Evolutionary conservation across 2,113 vertebrate species (phyloP).

Genomic region (Clarias gariepinus): DNA sequence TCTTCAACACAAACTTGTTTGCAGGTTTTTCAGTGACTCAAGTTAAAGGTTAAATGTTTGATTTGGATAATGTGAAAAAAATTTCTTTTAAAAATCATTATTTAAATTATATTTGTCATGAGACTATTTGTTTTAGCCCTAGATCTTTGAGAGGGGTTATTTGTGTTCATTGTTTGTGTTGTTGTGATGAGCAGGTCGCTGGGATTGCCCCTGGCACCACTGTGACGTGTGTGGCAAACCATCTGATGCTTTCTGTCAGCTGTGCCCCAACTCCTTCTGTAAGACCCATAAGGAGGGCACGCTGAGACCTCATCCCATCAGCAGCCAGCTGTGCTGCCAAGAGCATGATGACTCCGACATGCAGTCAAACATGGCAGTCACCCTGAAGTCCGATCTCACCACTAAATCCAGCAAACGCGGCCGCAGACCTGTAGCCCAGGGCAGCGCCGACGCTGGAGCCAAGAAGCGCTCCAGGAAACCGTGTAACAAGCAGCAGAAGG

Average conservation of each 20-base stretch:
- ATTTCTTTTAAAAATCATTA: too few relatives aligned
- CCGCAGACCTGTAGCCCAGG: conserved; percentile 19
- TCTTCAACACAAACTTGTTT: not conserved
- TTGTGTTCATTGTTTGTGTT: not conserved
- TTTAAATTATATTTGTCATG: not conserved
- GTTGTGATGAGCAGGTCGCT: conserved; percentile 79
- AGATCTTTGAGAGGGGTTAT: not conserved
- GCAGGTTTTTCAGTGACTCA: not conserved
- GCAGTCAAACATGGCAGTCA: conserved; percentile 60
- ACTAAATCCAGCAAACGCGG: conserved; percentile 45
- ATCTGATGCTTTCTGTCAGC: conserved; percentile 88
- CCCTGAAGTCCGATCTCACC: not conserved
- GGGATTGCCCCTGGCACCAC: conserved; percentile 99
- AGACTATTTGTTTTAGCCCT: not conserved
- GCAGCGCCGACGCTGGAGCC: conserved; percentile 6
- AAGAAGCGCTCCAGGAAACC: conserved; percentile 42
- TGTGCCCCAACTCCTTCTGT: conserved; percentile 98
- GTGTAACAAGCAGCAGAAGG: conserved; percentile 49
- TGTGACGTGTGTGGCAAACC: conserved; percentile 95
- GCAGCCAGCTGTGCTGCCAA: conserved; percentile 82
- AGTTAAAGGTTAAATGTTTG: not conserved
- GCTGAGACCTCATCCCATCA: conserved; percentile 70
- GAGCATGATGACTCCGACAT: conserved; percentile 85
- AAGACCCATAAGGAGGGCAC: conserved; percentile 88
- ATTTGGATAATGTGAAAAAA: not conserved